phyloP scores from a whole-genome alignment of 2,888 invertebrate genomes.

The Norana najaformis region DNA sequence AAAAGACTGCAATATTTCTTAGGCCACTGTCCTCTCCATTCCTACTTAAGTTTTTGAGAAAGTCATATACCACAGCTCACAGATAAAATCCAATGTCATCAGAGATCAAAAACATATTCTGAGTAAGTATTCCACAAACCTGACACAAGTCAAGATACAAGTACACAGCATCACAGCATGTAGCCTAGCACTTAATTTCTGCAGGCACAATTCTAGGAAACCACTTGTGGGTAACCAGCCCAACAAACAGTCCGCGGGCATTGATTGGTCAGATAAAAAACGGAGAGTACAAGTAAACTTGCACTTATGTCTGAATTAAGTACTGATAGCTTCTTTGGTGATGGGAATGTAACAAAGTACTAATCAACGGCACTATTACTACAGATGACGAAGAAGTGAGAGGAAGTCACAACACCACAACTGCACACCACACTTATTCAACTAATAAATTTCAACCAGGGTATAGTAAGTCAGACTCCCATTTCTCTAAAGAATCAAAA shows the following conservation, averaged over 20 bases:
- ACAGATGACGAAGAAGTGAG: not conserved
- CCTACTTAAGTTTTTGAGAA: not conserved
- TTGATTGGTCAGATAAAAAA: not conserved
- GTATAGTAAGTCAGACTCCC: not conserved
- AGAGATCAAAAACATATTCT: not conserved
- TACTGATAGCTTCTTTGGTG: not conserved
- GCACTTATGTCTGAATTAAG: not conserved
- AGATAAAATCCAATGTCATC: constrained; percentile 2
- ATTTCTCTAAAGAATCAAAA: not conserved
- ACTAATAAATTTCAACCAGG: not conserved
- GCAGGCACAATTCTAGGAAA: not conserved
- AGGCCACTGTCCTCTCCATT: not conserved
- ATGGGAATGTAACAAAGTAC: not conserved
- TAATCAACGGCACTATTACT: not conserved
- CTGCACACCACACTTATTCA: not conserved
- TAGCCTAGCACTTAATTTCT: not conserved
- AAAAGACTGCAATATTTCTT: not conserved
- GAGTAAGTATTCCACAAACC: not conserved
- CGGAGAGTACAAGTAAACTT: not conserved
- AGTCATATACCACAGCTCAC: not conserved
- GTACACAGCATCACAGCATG: not conserved
- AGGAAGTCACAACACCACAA: not conserved
- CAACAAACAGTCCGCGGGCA: not conserved
- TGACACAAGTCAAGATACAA: constrained; percentile 13
- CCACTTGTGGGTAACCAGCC: not conserved